Evolutionary conservation across 2,888 invertebrate species (phyloP), one percentile per base, ranked within the genome.

Genomic region (Hemaris fuciformis): DNA sequence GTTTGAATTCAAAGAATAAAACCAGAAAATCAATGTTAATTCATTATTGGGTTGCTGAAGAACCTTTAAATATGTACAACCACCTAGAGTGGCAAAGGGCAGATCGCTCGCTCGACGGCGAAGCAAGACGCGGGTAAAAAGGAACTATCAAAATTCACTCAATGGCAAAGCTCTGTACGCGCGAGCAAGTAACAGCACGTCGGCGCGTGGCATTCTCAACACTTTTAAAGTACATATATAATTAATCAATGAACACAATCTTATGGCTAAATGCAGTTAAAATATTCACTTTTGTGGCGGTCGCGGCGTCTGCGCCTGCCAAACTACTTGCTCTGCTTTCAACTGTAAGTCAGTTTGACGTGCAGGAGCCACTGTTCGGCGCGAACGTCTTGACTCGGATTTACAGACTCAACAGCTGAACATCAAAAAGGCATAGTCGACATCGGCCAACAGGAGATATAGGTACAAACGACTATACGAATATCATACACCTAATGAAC

Each of bases 381-480:
- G 22, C 45, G 45, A n/a, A 38, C 38, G 38, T n/a, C 13, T 38
- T 8, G 31, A 31, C 15, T 15, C 48, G 7, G 25, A 18, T 8
- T 31, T 13, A 3, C 4, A 46, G 25, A n/a, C 10, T 18, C 18
- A 15, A 31, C 31, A 53, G 53, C 18, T 87, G 90, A 87, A 90
- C 83, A 87, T 90, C 83, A 77, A 87, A 88, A 89, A 86, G 87
- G 83, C 88, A 84, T 81, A 81, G 79, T 87, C 84, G 87, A 88
- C 88, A 80, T 80, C 83, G 81, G 87, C 86, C 84, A 86, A 79
- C 85, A 86, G 84, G 84, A 85, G 82, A 87, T 78, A 83, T 88
- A n/a, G n/a, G n/a, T n/a, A 88, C 82, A 88, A 87, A 89, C 84
- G 84, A 85, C 82, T 78, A 87, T 88, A 87, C 84, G 88, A 88